Conservation (phyloP, 1,140 invertebrate genomes). For the Ladona fulva region DNA sequence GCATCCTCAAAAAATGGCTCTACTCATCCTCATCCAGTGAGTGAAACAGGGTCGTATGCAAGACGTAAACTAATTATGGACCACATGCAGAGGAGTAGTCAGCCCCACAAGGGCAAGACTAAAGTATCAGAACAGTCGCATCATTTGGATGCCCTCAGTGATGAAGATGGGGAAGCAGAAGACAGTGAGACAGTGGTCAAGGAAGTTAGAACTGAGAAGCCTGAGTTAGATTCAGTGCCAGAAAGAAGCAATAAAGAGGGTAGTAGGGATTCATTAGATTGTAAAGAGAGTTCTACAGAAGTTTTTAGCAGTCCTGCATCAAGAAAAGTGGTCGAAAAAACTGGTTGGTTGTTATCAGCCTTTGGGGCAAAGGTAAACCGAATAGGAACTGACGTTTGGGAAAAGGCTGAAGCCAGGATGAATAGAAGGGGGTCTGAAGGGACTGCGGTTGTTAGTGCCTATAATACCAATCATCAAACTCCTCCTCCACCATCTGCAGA, state of each 20-base stretch:
- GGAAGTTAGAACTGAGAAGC: not conserved
- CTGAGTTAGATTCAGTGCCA: not conserved
- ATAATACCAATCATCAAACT: not conserved
- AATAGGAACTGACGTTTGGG: constrained; percentile 3
- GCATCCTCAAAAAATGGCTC: not conserved
- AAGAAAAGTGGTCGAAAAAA: constrained; percentile 13
- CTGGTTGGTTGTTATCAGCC: constrained; percentile 10
- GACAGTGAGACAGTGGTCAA: not conserved
- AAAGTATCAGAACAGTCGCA: not conserved
- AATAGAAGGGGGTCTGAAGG: not conserved
- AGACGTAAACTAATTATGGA: constrained; percentile 6
- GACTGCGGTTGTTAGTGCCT: not conserved
- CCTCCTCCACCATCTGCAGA: not conserved
- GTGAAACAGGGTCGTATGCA: not conserved
- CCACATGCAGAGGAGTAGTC: not conserved
- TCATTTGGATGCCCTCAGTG: not conserved
- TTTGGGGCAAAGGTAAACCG: constrained; percentile 13
- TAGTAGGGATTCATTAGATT: not conserved
- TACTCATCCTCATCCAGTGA: not conserved
- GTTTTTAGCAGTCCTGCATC: not conserved
- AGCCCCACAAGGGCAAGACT: not conserved
- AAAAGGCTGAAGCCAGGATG: constrained; percentile 13
- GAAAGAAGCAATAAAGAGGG: not conserved
- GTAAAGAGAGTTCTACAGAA: not conserved
- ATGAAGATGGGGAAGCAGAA: not conserved